A percentile compares a stretch with the other conserved stretches of the same genome.
Evolutionary conservation across 2,113 vertebrate genomes (phyloP).

Genomic region (Motacilla alba): DNA sequence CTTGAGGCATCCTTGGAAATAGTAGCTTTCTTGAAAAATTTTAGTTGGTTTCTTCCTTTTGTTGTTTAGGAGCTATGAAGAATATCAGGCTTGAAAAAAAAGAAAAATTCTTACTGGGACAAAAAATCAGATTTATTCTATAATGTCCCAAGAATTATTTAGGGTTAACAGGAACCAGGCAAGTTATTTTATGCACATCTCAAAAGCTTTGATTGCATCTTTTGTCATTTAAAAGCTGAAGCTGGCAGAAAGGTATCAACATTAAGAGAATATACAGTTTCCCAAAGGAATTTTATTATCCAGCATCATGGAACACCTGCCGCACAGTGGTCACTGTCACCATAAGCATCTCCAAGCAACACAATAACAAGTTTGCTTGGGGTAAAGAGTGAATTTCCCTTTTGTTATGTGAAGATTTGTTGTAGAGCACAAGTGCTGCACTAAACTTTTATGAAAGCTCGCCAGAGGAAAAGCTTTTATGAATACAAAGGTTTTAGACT

Average conservation of each 20-base stretch:
- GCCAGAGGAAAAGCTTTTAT: constrained; percentile 3
- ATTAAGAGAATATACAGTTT: constrained; percentile 26
- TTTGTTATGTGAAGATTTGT: not conserved
- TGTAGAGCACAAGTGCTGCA: not conserved
- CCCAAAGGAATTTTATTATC: constrained; percentile 35
- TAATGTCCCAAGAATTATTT: not conserved
- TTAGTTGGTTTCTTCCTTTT: not conserved
- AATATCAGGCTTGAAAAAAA: not conserved
- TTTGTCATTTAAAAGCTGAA: constrained; percentile 55
- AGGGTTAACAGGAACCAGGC: constrained; percentile 11
- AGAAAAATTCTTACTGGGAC: not conserved
- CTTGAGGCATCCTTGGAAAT: not conserved
- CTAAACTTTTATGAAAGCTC: not conserved
- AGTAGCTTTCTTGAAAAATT: not conserved
- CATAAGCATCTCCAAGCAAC: not conserved
- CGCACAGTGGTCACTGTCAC: constrained; percentile 21
- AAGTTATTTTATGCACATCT: constrained; percentile 24
- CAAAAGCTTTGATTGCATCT: constrained; percentile 54
- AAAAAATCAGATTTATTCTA: not conserved
- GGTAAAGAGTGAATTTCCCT: constrained; percentile 8
- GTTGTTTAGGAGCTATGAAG: not conserved
- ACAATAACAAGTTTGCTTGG: not conserved
- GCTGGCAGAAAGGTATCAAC: constrained; percentile 19
- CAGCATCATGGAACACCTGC: constrained; percentile 7
- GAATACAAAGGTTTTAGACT: constrained; percentile 1